phyloP scores from a whole-genome alignment of 1,140 invertebrate species.

The Drosophila grimshawi region DNA sequence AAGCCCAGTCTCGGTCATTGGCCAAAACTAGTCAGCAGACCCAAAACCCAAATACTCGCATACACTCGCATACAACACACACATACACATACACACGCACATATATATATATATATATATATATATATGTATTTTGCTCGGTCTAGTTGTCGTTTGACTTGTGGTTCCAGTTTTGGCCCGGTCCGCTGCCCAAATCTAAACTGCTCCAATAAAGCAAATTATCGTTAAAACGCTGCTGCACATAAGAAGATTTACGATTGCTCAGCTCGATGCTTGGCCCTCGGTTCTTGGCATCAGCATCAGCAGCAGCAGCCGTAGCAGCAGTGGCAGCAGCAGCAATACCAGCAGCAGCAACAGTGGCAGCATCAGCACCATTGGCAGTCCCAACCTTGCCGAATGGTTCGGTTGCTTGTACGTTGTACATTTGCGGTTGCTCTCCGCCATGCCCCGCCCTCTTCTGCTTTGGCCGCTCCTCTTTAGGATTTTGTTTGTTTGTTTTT shows the following conservation, averaged over 20 bases:
- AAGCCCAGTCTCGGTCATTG: slow-evolving; percentile 33
- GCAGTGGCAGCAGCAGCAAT: slow-evolving; percentile 42
- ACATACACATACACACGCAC: slow-evolving; percentile 11
- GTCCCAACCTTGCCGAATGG: slow-evolving; percentile 47
- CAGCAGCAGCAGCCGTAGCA: slow-evolving; percentile 27
- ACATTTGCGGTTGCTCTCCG: slow-evolving; percentile 62
- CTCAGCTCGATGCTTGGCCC: slow-evolving; percentile 69
- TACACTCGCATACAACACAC: not conserved
- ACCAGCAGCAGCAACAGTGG: slow-evolving; percentile 35
- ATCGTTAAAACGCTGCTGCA: slow-evolving; percentile 83
- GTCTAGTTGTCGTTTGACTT: slow-evolving; percentile 74
- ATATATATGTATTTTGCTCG: slow-evolving; percentile 21
- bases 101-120: not conserved
- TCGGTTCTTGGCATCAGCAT: slow-evolving; percentile 53
- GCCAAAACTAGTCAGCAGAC: slow-evolving; percentile 48
- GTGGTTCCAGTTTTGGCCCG: slow-evolving; percentile 55
- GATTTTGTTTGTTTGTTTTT: slow-evolving; percentile 57
- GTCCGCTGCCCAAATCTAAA: slow-evolving; percentile 75
- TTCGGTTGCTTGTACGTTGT: slow-evolving; percentile 55
- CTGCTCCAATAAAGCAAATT: slow-evolving; percentile 83
- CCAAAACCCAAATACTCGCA: slow-evolving; percentile 5
- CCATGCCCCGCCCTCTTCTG: not conserved
- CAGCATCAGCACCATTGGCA: slow-evolving; percentile 28
- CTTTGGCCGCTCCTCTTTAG: not conserved
- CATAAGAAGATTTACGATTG: slow-evolving; percentile 83